These are phyloP conservation scores for Aspidiotus destructor DNA, from an alignment of 2,888 invertebrate genomes.

Conservation along the genomic window DNA sequence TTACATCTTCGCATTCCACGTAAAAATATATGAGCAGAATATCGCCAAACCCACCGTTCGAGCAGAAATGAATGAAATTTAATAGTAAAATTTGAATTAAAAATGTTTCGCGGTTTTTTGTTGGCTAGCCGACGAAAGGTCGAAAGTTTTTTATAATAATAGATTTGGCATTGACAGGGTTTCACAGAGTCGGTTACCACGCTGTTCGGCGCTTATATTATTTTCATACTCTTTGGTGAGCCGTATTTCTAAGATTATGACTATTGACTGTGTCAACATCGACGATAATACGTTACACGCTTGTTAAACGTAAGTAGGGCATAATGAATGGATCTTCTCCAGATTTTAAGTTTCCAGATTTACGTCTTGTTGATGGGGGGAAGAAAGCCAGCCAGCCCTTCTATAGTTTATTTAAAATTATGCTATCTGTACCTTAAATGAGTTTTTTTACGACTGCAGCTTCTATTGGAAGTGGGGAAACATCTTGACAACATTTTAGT, in stretches of 20 bases:
- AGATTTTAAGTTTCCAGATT: not conserved
- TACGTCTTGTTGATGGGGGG: too few relatives aligned
- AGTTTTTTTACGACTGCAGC: too few relatives aligned
- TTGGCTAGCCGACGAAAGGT: not conserved
- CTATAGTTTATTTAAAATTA: too few relatives aligned
- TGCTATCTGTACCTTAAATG: too few relatives aligned
- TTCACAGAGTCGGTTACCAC: not conserved
- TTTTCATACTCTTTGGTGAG: too few relatives aligned
- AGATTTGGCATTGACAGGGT: constrained; percentile 2
- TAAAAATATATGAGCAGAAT: too few relatives aligned
- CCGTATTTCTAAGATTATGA: not conserved
- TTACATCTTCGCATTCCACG: too few relatives aligned
- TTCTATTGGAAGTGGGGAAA: too few relatives aligned
- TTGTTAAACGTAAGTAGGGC: not conserved
- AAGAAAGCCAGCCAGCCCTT: too few relatives aligned
- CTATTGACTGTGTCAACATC: not conserved
- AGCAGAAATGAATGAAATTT: not conserved
- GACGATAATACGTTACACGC: not conserved
- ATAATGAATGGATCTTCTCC: not conserved
- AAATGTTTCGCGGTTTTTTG: not conserved
- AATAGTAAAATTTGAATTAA: not conserved
- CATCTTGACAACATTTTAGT: too few relatives aligned
- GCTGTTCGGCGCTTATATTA: too few relatives aligned
- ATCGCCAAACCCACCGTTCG: too few relatives aligned
- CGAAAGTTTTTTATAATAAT: not conserved